These are phyloP conservation scores for Diarsia brunnea DNA, from an alignment of 2,888 invertebrate species.

Conservation along the genomic window DNA sequence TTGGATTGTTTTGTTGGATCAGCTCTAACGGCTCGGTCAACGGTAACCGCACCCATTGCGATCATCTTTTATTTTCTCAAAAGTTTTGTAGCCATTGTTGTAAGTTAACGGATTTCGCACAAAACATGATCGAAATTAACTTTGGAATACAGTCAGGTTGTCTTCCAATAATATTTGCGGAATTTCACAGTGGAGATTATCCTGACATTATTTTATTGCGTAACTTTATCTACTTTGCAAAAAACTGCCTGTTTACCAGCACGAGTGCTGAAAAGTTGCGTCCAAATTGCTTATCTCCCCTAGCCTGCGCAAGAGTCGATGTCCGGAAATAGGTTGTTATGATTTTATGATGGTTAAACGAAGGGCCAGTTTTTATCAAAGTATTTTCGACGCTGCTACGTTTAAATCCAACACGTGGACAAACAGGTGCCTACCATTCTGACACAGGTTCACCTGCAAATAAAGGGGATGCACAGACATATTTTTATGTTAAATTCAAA, in stretches of 20 bases:
- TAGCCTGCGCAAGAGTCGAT: constrained; percentile 8
- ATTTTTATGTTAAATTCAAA: background rate
- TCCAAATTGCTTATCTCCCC: constrained; percentile 39
- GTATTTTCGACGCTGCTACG: background rate
- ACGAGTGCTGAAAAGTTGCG: constrained; percentile 3
- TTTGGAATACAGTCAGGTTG: background rate
- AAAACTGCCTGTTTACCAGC: background rate
- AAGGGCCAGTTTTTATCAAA: constrained; percentile 22
- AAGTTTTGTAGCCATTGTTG: constrained; percentile 6
- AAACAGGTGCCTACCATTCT: constrained; percentile 18
- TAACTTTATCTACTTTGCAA: background rate
- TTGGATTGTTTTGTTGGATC: constrained; percentile 6
- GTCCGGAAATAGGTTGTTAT: constrained; percentile 45
- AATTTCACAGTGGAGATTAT: background rate
- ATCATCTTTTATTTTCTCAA: constrained; percentile 39
- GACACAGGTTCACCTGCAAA: constrained; percentile 32
- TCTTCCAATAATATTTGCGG: background rate
- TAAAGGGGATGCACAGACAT: background rate
- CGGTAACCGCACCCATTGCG: constrained; percentile 34
- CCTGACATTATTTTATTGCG: background rate
- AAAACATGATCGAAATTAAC: background rate
- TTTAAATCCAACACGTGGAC: constrained; percentile 5
- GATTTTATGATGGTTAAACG: constrained; percentile 26
- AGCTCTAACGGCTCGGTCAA: constrained; percentile 26
- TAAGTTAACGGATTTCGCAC: constrained; percentile 21